A percentile compares a stretch with the other conserved stretches of the same genome.
These are phyloP conservation scores for Lagopus muta DNA, from an alignment of 2,113 vertebrate genomes.

Conservation along the genomic window DNA sequence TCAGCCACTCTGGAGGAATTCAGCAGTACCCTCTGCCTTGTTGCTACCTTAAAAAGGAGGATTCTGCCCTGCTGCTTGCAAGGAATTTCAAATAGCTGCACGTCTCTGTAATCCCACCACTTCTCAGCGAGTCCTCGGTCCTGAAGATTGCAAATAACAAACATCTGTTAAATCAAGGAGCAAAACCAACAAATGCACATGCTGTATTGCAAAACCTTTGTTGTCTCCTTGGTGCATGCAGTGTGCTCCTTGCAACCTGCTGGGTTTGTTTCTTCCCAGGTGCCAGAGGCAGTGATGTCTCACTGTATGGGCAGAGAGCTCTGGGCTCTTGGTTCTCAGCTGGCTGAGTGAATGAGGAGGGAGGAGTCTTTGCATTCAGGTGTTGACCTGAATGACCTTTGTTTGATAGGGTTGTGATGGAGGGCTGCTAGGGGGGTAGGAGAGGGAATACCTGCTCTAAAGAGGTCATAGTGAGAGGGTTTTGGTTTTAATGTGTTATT, in stretches of 20 bases:
- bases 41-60: constrained; percentile 8
- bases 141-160: constrained; percentile 53
- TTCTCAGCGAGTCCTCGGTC: constrained; percentile 14
- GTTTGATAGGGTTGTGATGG: not conserved
- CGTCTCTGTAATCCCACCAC: constrained; percentile 25
- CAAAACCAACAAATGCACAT: constrained; percentile 22
- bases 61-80: constrained; percentile 16
- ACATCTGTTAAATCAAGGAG: constrained; percentile 46
- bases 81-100: constrained; percentile 23
- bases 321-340: not conserved
- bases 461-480: not conserved
- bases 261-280: not conserved
- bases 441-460: not conserved
- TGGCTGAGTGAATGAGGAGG: not conserved
- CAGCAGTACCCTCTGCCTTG: not conserved
- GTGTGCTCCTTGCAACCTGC: constrained; percentile 9
- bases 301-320: not conserved
- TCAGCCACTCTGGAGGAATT: not conserved
- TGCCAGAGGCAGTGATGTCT: not conserved
- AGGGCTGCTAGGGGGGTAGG: not conserved
- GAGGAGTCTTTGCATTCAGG: not conserved
- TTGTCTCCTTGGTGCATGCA: not conserved
- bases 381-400: not conserved
- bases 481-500: constrained; percentile 4
- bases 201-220: constrained; percentile 23